Conservation (phyloP, 2,113 vertebrate species). For the Tragelaphus strepsiceros region DNA sequence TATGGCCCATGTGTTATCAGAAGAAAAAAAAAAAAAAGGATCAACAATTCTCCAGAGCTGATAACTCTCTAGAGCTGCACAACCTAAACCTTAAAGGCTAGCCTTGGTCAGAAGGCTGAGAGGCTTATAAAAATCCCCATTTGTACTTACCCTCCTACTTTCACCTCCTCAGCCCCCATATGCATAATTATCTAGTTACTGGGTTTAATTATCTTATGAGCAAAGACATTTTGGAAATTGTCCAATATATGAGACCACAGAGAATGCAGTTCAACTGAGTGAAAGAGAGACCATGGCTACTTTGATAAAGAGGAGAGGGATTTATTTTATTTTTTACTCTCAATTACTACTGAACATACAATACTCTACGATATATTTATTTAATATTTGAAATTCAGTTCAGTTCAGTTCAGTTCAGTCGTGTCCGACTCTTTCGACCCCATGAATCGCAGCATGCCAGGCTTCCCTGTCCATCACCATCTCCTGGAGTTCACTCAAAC, state of each 20-base stretch:
- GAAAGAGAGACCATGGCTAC: background rate
- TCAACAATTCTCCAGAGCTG: background rate
- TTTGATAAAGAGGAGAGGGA: background rate
- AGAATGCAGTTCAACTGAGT: background rate
- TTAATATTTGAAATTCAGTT: background rate
- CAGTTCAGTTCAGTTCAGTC: no score
- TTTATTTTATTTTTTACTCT: background rate
- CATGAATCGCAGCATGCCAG: rapidly evolving
- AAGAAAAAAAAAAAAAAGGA: rapidly evolving
- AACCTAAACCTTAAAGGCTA: background rate
- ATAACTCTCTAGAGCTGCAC: background rate
- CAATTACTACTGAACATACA: background rate
- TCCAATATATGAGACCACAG: background rate
- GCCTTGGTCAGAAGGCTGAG: background rate
- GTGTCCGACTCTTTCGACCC: no score
- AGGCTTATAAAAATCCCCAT: background rate
- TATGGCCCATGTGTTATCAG: background rate
- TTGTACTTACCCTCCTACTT: background rate
- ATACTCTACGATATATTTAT: background rate
- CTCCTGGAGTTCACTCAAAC: no score
- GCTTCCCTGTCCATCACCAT: no score
- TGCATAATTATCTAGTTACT: background rate
- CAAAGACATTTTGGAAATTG: background rate
- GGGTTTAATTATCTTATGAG: background rate
- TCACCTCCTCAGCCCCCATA: background rate